phyloP scores from a whole-genome alignment of 2,113 vertebrate genomes.

The Axis porcinus region DNA sequence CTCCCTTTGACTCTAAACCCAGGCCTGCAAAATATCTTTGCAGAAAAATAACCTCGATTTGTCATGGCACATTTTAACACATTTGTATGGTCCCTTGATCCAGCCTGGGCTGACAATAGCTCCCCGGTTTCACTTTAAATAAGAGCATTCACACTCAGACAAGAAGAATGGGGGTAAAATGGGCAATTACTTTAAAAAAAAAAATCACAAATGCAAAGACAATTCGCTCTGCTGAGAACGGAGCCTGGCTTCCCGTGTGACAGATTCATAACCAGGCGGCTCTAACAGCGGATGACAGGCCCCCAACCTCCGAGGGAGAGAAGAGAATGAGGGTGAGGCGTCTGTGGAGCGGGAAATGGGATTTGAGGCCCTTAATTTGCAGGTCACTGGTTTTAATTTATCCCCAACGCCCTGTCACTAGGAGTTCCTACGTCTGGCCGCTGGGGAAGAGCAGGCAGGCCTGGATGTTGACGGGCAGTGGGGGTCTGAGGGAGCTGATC shows the following conservation, averaged over 20 bases:
- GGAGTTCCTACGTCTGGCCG: rapidly evolving
- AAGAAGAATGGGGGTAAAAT: slow-evolving; percentile 26
- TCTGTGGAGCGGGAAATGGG: not conserved
- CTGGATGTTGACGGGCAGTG: rapidly evolving
- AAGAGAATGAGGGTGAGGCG: rapidly evolving
- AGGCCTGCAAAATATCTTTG: not conserved
- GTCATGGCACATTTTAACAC: not conserved
- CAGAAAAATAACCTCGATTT: not conserved
- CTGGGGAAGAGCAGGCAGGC: not conserved
- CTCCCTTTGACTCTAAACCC: not conserved
- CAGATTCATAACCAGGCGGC: not conserved
- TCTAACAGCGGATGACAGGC: not conserved
- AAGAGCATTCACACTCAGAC: slow-evolving; percentile 35
- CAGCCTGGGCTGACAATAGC: slow-evolving; percentile 44
- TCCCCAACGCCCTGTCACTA: not conserved
- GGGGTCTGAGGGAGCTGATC: rapidly evolving
- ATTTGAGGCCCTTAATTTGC: not conserved
- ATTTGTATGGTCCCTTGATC: slow-evolving; percentile 38
- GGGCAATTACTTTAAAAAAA: slow-evolving; percentile 10
- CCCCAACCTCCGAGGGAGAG: not conserved
- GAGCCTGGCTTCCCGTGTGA: not conserved
- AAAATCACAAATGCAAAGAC: not conserved
- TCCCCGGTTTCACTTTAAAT: not conserved
- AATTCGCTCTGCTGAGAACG: not conserved
- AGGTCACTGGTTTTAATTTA: slow-evolving; percentile 16